Percentiles rank a stretch among this genome's conserved stretches.
phyloP scores from a whole-genome alignment of 2,797 vertebrate genomes.

The Diglossa cyanea region DNA sequence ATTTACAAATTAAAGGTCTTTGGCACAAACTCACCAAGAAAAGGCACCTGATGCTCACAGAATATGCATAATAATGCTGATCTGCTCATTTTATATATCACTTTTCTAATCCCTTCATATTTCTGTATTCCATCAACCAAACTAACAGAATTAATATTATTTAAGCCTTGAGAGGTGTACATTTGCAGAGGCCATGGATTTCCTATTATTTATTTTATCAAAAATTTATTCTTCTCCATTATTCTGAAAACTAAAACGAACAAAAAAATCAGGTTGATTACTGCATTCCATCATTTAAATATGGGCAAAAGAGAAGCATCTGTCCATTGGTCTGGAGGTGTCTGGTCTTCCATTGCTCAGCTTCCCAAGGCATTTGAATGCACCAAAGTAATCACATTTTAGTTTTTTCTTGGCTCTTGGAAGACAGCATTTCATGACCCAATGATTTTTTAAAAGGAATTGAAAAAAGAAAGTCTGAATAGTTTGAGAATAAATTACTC shows the following conservation, averaged over 20 bases:
- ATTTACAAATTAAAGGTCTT: not conserved
- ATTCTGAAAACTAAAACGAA: not conserved
- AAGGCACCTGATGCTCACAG: not conserved
- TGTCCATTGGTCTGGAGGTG: not conserved
- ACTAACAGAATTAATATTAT: not conserved
- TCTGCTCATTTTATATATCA: not conserved
- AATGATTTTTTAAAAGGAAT: slow-evolving; percentile 49
- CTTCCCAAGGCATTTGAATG: not conserved
- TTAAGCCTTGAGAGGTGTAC: not conserved
- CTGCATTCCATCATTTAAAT: not conserved
- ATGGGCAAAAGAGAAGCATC: slow-evolving; percentile 30
- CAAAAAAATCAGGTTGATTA: not conserved
- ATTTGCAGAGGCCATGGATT: not conserved
- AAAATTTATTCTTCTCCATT: not conserved
- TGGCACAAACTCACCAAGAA: not conserved
- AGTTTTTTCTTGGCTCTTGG: slow-evolving; percentile 34
- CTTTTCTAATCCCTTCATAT: not conserved
- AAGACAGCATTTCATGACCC: slow-evolving; percentile 40
- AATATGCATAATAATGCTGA: not conserved
- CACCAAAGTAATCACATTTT: not conserved
- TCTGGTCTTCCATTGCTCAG: not conserved
- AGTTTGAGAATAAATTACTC: slow-evolving; percentile 61
- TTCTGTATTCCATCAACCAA: not conserved
- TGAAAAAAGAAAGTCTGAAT: slow-evolving; percentile 18
- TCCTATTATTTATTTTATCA: not conserved